phyloP scores from a whole-genome alignment of 2,797 vertebrate species.

The Hoplostethus atlanticus region DNA sequence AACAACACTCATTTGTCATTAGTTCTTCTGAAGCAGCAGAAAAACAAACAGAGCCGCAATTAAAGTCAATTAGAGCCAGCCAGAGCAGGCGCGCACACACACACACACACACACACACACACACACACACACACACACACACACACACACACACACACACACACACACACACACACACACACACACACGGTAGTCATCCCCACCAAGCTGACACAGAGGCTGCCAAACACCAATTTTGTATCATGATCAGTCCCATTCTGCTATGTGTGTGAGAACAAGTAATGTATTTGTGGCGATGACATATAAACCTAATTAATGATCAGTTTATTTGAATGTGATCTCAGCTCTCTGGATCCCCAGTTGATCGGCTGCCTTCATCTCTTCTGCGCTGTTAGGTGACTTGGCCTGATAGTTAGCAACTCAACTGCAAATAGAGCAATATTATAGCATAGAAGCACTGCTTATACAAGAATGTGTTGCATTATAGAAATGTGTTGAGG shows the following conservation, averaged over 20 bases:
- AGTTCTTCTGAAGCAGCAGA: constrained; percentile 55
- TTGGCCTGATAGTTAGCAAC: background rate
- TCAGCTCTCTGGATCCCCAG: background rate
- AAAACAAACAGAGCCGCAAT: constrained; percentile 53
- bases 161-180: constrained; percentile 25
- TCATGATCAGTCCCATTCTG: constrained; percentile 24
- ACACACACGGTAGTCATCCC: background rate
- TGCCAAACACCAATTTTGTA: constrained; percentile 16
- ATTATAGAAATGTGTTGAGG: no score
- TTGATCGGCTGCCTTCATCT: constrained; percentile 9
- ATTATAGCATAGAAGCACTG: background rate
- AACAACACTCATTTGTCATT: constrained; percentile 37
- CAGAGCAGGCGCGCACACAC: background rate
- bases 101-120: constrained; percentile 17
- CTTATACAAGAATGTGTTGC: background rate
- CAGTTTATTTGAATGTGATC: constrained; percentile 7
- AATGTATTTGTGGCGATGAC: constrained; percentile 1
- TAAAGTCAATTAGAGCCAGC: constrained; percentile 65
- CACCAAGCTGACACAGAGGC: constrained; percentile 8
- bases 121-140: constrained; percentile 21
- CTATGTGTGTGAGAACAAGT: constrained; percentile 17
- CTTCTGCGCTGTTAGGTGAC: background rate
- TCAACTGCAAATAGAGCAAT: background rate
- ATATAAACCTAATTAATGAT: constrained; percentile 30
- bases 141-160: constrained; percentile 4